Percentiles rank a stretch among this genome's conserved stretches.
These are phyloP conservation scores for Drosophila erecta DNA, from an alignment of 1,140 invertebrate genomes.

Conservation along the genomic window DNA sequence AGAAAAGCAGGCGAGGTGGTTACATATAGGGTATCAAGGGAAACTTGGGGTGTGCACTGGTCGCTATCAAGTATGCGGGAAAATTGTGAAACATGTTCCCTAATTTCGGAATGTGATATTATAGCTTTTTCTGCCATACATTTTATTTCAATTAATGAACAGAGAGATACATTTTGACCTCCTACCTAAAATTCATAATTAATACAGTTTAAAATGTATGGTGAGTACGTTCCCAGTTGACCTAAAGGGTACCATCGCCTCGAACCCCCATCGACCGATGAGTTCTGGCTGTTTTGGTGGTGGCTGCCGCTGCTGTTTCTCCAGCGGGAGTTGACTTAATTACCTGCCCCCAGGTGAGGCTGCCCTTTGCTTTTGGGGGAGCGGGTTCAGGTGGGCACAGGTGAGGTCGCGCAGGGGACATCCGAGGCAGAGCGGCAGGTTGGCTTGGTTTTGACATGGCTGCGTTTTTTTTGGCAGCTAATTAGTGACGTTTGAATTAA, in stretches of 20 bases:
- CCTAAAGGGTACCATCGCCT: constrained; percentile 5
- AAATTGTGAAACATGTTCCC: neutral
- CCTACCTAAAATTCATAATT: too few species aligned
- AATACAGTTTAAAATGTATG: too few species aligned
- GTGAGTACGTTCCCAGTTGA: neutral
- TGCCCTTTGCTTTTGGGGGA: constrained; percentile 9
- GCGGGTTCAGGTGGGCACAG: constrained; percentile 28
- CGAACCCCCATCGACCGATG: neutral
- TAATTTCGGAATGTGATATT: too few species aligned
- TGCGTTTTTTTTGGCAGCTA: constrained; percentile 71
- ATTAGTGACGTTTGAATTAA: constrained; percentile 77
- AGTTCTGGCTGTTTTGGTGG: constrained; percentile 34
- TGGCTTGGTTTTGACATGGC: constrained; percentile 59
- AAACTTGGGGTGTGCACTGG: neutral
- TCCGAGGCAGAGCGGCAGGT: constrained; percentile 52
- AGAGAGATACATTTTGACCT: too few species aligned
- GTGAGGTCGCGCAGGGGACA: constrained; percentile 25
- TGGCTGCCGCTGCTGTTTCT: constrained; percentile 36
- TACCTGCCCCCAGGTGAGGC: constrained; percentile 68
- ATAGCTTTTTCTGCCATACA: too few species aligned
- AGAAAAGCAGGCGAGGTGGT: constrained; percentile 8
- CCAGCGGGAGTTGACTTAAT: constrained; percentile 79
- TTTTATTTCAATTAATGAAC: too few species aligned
- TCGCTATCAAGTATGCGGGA: neutral
- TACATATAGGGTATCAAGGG: constrained; percentile 12